Evolutionary conservation across 2,797 vertebrate genomes (phyloP), one percentile per base, ranked within the genome.

Genomic region (Pseudomugil gertrudae): DNA sequence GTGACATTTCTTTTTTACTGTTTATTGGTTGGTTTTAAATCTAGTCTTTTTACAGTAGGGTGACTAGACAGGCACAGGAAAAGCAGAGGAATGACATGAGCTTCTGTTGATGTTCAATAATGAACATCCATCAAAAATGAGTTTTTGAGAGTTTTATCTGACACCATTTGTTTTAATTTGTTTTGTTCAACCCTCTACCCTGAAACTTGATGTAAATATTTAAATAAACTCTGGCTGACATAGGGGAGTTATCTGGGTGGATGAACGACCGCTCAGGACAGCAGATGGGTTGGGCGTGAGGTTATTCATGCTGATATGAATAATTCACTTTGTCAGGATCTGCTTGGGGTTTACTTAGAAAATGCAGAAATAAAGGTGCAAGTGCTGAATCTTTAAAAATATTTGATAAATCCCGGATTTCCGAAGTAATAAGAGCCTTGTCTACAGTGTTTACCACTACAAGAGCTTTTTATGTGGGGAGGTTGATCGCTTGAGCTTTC

Each of bases 321-420:
- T 81, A 72, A 83, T 87, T 84, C 10, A 84, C 52, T 61, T 17
- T 1, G 61, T 68, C 66, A 52, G 45, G 51, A 52, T 65, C 70
- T 81, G 43, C 64, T 64, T 80, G 55, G 1, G 40, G 58, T 69
- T 80, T 70, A 83, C 66, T 87, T 66, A 72, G 58, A 76, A 86
- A 82, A 81, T 32, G 62, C 65, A 72, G 68, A 72, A 60, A 43
- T 21, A 19, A 63, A 53, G 11, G 62, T 78, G 57, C 81, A 83
- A 84, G 78, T 26, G 52, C 69, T 81, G 65, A 88, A 72, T 81
- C 85, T 83, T 76, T 68, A 27, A 50, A 90, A 84, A 78, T 83
- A 92, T 92, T 91, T 66, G 74, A 80, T 82, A 89, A 92, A 88
- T 89, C 88, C 76, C 27, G 79, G 83, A 87, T 91, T 90, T 85